Evolutionary conservation across 1,140 invertebrate species (phyloP).

Genomic region (Scaptomyza hsui): DNA sequence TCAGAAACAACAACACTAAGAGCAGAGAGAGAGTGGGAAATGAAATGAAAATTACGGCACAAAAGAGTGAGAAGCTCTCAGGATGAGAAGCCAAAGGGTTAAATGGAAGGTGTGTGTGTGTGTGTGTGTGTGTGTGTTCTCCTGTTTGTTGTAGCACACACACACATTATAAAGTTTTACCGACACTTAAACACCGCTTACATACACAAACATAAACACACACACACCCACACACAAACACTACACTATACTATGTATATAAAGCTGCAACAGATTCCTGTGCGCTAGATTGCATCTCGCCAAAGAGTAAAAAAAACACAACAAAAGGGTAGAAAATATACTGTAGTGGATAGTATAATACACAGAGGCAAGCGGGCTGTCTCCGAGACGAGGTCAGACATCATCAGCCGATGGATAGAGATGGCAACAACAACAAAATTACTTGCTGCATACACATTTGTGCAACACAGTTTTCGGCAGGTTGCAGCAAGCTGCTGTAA

Average conservation of each 20-base stretch:
- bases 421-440: slow-evolving; percentile 19
- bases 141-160: slow-evolving; percentile 66
- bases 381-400: slow-evolving; percentile 28
- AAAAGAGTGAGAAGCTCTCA: neutral
- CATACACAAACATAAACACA: slow-evolving; percentile 37
- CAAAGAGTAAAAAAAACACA: slow-evolving; percentile 35
- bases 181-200: slow-evolving; percentile 64
- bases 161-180: slow-evolving; percentile 76
- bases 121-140: slow-evolving; percentile 8
- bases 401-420: slow-evolving; percentile 15
- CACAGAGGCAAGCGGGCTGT: neutral
- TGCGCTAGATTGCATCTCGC: slow-evolving; percentile 42
- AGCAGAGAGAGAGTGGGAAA: slow-evolving; percentile 25
- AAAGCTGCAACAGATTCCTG: slow-evolving; percentile 42
- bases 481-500: neutral
- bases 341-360: no score
- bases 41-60: slow-evolving; percentile 63
- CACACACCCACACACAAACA: slow-evolving; percentile 13
- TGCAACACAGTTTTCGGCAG: slow-evolving; percentile 10
- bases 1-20: slow-evolving; percentile 34
- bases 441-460: slow-evolving; percentile 46
- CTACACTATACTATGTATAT: slow-evolving; percentile 13
- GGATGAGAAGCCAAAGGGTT: neutral
- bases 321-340: neutral
- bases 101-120: slow-evolving; percentile 1